A percentile compares a stretch with the other conserved stretches of the same genome.
These are phyloP conservation scores for Megaustenia siamemsis DNA, from an alignment of 2,888 invertebrate genomes.

Conservation along the genomic window DNA sequence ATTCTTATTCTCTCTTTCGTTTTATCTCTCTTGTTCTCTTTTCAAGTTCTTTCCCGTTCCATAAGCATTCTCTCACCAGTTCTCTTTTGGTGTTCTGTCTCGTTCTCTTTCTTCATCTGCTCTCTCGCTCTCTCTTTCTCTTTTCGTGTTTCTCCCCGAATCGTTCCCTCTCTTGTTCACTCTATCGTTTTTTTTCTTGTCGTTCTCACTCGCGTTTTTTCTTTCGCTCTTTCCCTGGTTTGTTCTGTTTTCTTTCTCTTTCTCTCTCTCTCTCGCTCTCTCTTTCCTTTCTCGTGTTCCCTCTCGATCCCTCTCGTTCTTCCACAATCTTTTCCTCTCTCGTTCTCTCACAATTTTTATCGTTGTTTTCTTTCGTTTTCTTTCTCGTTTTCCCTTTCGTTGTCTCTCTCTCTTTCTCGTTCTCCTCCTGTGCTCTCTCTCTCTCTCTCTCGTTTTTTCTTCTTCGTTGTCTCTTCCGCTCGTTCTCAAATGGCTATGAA, in stretches of 20 bases:
- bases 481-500: not conserved
- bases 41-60: too few relatives aligned
- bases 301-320: not conserved
- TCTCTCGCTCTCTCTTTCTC: not conserved
- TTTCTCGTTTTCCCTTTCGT: not conserved
- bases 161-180: slow-evolving; percentile 10
- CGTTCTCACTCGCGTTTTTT: not conserved
- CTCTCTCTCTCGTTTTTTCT: not conserved
- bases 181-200: slow-evolving; percentile 14
- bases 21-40: not conserved
- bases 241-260: too few relatives aligned
- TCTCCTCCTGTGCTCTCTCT: not conserved
- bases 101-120: not conserved
- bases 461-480: not conserved
- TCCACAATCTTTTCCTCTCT: not conserved
- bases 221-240: not conserved
- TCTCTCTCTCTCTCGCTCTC: not conserved
- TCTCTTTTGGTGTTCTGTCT: not conserved
- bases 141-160: not conserved
- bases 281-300: not conserved
- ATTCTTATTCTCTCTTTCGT: slow-evolving; percentile 6
- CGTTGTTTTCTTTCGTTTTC: not conserved
- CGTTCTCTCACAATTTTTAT: not conserved
- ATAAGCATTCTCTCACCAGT: not conserved
- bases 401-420: not conserved